These are phyloP conservation scores for Craseonycteris thonglongyai DNA, from an alignment of 2,113 vertebrate species.

Conservation along the genomic window DNA sequence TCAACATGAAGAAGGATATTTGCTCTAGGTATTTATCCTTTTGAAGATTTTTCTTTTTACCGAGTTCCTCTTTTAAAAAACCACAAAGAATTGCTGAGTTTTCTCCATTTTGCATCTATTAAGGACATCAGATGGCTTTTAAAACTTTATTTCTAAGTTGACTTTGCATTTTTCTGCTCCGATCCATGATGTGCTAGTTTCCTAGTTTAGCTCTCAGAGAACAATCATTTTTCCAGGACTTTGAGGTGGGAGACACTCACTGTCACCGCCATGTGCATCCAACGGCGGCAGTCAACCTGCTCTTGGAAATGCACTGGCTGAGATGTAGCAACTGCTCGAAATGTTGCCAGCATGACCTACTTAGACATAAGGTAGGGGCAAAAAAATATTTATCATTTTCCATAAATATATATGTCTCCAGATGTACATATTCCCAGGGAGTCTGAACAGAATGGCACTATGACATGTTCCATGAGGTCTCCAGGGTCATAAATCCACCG, in stretches of 20 bases:
- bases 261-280: neutral
- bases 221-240: neutral
- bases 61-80: neutral
- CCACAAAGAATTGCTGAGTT: neutral
- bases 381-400: constrained; percentile 65
- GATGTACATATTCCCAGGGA: constrained; percentile 65
- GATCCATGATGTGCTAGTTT: neutral
- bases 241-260: neutral
- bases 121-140: neutral
- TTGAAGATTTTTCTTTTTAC: neutral
- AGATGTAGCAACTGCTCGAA: constrained; percentile 29
- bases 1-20: neutral
- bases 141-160: neutral
- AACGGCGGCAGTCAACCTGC: neutral
- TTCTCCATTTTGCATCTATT: neutral
- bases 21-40: neutral
- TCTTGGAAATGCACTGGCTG: neutral
- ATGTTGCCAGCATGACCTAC: constrained; percentile 62
- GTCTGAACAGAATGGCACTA: constrained; percentile 41
- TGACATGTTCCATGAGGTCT: constrained; percentile 28
- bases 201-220: neutral
- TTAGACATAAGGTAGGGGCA: constrained; percentile 68
- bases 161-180: neutral
- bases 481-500: constrained; percentile 44
- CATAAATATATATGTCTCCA: constrained; percentile 71